Base-by-base conservation (phyloP, 2,888 invertebrate genomes). In the Lepidochitona cinerea region DNA sequence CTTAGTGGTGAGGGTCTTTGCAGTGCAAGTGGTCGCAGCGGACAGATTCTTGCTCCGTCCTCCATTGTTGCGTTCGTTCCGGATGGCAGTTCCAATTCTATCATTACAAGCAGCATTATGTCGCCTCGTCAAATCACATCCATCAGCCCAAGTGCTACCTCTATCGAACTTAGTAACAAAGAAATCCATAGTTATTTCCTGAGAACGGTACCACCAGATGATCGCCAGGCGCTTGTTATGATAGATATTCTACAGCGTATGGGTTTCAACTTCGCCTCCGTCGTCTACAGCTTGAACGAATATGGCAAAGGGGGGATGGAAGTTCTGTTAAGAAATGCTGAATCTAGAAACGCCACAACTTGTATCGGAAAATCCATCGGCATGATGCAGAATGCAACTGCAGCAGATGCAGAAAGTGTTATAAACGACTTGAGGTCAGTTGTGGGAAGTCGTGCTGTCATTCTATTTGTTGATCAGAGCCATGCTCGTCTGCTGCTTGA, bases 1-100 rank as follows among this genome's bases (percentile, higher is more conserved):
- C 84, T 90, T 37, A 88, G 89, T 68, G 90, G 90, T 18, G 85
- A 86, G 67, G 85, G 88, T 73, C 70, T 91, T 77, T 86, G 89
- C 84, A 73, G 84, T 75, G 82, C 85, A 4, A 79, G 75, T 29
- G 72, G 75, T 23, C 65, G 14, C 41, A 64, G 71, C 69, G 79
- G 78, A 68, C 73, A 87, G 78, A 74, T 86, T 70, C 73, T 88
- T 6, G 77, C 83, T 2, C 87, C 88, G 5, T 80, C 85, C 12
- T 84, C 86, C 2, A 80, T 90, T 23, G 81, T 90, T 1, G 87
- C 89, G 0, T 87, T 88, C 68, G 74, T 91, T 23, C 85, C 88
- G 2, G 83, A 87, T 52, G 87, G 88, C 64, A 84, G 82, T 70
- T 68, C 75, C 5, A 85, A 85, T 70, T 78, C 86, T 5, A 83